Base-by-base conservation (phyloP, 2,797 vertebrate species). In the Hipposideros larvatus region DNA sequence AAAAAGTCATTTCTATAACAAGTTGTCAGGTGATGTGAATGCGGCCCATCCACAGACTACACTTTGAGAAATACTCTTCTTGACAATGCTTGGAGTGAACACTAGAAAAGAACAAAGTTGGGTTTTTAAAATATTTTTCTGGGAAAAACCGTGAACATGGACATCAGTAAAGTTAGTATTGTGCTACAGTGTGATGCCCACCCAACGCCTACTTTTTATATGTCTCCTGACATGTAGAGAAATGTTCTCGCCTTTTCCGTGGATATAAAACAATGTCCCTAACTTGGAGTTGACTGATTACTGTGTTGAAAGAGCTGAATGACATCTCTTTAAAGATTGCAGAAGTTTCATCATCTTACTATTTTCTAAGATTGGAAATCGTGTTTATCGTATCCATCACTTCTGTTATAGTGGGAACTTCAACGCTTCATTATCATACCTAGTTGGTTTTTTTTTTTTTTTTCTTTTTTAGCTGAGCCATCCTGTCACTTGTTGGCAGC, bases 341-440 rank as follows among this genome's bases (percentile, higher is more conserved):
- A 21, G 26, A 68, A 55, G 8, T 70, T 82, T 74, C 21, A 37
- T 87, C 21, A 53, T 37, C 34, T 59, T 71, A 31, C 70, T 48
- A 11, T 63, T 68, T 68, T 65, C 2, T 61, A 43, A 93, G 48
- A 28, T 68, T 68, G 34, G 41, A 22, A n/a, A 34, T 34, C 18
- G 1, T 73, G 73, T 57, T 63, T 63, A 46, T 83, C 37, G 26
- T 79, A 66, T 19, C 86, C 22, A 18, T 77, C 51, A 53, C 22
- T 78, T 82, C 8, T 74, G 59, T 74, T 86, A 41, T 75, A 18
- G 55, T 84, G 73, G 55, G 70, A 87, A 73, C 10, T 71, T 77
- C 63, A 51, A 70, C 28, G 9, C 22, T 88, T 91, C 14, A 5
- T 90, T 80, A 34, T 18, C 51, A 13, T 4, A 26, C 13, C 46